phyloP scores from a whole-genome alignment of 2,888 invertebrate species.

The Diloba caeruleocephala region DNA sequence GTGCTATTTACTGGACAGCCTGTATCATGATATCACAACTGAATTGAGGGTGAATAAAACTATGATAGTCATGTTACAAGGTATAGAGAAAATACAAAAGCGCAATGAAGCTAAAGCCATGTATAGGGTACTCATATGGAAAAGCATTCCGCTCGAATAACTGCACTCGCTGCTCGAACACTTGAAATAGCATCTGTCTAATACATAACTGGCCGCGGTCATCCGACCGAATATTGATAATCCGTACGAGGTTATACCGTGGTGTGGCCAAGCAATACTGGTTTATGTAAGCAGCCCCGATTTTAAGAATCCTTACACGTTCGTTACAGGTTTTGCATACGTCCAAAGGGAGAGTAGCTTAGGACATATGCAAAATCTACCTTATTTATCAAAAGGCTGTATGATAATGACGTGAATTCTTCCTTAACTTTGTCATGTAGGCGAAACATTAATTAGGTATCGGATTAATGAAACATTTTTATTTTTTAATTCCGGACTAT shows the following conservation, averaged over 20 bases:
- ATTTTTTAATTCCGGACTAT: constrained; percentile 3
- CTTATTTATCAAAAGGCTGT: no score
- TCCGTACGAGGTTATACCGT: constrained; percentile 38
- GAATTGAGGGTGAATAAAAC: no score
- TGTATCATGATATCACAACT: no score
- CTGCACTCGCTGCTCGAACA: constrained; percentile 63
- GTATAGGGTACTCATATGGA: constrained; percentile 37
- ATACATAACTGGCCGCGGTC: constrained; percentile 68
- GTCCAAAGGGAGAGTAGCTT: no score
- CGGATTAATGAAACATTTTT: constrained; percentile 36
- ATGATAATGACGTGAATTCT: no score
- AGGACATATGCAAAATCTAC: no score
- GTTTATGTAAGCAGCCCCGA: background rate
- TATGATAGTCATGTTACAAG: constrained; percentile 20
- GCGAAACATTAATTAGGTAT: constrained; percentile 23
- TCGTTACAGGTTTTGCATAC: no score
- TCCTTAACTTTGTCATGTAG: background rate
- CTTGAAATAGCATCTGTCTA: constrained; percentile 74
- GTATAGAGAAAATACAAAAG: constrained; percentile 43
- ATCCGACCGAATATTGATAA: constrained; percentile 76
- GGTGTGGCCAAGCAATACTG: background rate
- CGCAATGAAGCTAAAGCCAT: constrained; percentile 36
- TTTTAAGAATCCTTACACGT: background rate
- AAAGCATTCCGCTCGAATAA: constrained; percentile 68
- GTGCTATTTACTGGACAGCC: no score